Conservation (phyloP, 2,113 vertebrate species). For the Nesoenas mayeri region DNA sequence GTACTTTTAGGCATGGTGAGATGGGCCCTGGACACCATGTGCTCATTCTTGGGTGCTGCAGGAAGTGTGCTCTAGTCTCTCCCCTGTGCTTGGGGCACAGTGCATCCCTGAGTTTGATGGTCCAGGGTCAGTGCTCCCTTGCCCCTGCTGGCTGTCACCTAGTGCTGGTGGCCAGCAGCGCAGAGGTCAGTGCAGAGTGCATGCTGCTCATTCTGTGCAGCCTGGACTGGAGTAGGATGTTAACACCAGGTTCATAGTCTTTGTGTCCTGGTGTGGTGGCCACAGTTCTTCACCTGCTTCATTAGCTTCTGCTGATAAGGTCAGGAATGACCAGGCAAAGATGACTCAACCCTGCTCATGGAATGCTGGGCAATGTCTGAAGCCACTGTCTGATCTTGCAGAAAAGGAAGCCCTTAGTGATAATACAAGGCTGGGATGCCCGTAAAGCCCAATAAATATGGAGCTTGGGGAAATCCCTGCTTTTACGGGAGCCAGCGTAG, state of each 20-base stretch:
- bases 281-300: neutral
- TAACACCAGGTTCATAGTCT: neutral
- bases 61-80: neutral
- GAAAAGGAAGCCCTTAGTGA: neutral
- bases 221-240: neutral
- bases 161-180: neutral
- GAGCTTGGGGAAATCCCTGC: neutral
- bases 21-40: fast-evolving
- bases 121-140: neutral
- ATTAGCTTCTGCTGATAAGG: neutral
- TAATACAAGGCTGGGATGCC: neutral
- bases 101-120: too few relatives aligned
- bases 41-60: neutral
- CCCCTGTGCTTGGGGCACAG: too few relatives aligned
- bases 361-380: neutral
- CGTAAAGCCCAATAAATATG: neutral
- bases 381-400: neutral
- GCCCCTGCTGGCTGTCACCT: neutral
- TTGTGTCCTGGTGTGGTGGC: neutral
- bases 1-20: neutral
- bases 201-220: fast-evolving
- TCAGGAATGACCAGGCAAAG: neutral
- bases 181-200: fast-evolving
- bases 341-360: neutral
- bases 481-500: neutral